Evolutionary conservation across 92 coral and sea anemone genomes (phyloP), one percentile per base, ranked within the genome.

Genomic region (Paramuricea clavata): DNA sequence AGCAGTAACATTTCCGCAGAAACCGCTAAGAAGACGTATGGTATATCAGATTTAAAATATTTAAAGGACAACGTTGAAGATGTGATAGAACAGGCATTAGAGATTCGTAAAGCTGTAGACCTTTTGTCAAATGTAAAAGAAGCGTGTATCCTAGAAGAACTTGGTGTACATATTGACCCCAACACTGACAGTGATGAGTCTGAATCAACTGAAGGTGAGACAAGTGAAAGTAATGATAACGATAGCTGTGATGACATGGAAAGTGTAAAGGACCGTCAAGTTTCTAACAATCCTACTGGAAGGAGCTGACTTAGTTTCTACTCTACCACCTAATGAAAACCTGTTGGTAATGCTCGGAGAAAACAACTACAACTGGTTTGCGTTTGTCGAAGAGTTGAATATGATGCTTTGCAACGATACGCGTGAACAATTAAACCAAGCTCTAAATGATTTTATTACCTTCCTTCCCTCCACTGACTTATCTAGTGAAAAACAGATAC

Each of bases 331-430:
- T 41, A 70, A 77, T 78, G 89, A 89, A 21, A 86, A 85, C 70
- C 44, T 90, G 41, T 49, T 90, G 59, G 34, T 65, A 25, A 62
- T 90, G 36, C 83, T 90, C 32, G 44, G 87, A 81, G 83, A 81
- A 42, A 81, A 73, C 61, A 49, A 81, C 16, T 83, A 25, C 79
- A 90, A 90, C 42, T 90, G 93, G 90, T 90, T 86, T 80, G 28
- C 76, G 17, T 81, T 90, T 67, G 87, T 90, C 26, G 93, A 80
- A 43, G 90, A 90, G 39, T 61, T 90, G 81, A 85, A 74, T 74
- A 61, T 86, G 87, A 13, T 74, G 76, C 72, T 90, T 57, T 78
- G 71, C 70, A 43, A 3, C 6, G 39, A 36, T 32, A 72, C 86
- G 21, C 76, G 64, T 52, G 90, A 81, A 28, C 81, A 28, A 32